Base-by-base conservation (phyloP, 2,888 invertebrate species). In the Adelphocoris suturalis region DNA sequence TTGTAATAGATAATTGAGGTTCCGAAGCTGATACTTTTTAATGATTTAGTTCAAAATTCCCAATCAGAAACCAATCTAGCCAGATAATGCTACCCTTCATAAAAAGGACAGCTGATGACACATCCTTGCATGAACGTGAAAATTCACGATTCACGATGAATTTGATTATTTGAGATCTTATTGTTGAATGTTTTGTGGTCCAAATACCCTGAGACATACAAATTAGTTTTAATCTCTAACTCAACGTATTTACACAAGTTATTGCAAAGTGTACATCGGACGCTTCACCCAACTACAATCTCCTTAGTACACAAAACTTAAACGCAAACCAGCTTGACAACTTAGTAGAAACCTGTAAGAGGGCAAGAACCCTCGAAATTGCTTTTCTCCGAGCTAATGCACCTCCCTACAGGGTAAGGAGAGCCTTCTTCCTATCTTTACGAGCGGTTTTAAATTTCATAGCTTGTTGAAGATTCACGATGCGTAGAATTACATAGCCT, bases 381-480 rank as follows among this genome's bases (percentile, higher is more conserved):
- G 23, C 23, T 68, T 68, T 68, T 68, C 23, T 23, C 68, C 68
- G 27, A 68, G 68, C 68, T 23, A 19, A n/a, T 57, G 68, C 68
- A 19, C 23, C 68, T 68, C 68, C 19, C 11, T 68, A 23, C 13
- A 68, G 27, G 68, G 23, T 23, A 68, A 12, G 68, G 27, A 23
- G 9, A 68, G 13, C 23, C 23, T 68, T 68, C 13, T 23, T 68
- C 68, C 68, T 68, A 68, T 68, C 23, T 68, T 68, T 68, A 68
- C 23, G 68, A 27, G 68, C 23, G 68, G 68, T 68, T 68, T 68
- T 68, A 68, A 68, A 68, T 68, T 68, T 68, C 68, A 68, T 68
- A 68, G 68, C 68, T 68, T 68, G 68, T 68, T 68, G 68, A 68
- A 68, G 68, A 68, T 68, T 68, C 68, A 68, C 68, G 68, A 68